Base-by-base conservation (phyloP, 2,888 invertebrate species). In the Heteromurus nitidus region DNA sequence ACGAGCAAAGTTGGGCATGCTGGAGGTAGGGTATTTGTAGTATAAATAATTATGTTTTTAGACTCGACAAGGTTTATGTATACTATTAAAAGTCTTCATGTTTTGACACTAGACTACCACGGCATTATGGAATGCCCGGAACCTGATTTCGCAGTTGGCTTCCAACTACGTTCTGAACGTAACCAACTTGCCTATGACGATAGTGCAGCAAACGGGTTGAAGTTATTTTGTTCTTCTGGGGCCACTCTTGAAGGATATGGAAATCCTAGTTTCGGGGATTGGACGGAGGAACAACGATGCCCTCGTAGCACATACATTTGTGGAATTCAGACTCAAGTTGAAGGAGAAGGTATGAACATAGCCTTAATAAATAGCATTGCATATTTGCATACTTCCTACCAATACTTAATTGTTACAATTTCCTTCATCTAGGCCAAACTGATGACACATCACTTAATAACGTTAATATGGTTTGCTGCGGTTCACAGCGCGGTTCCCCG, bases 261-360 rank as follows among this genome's bases (percentile, higher is more conserved):
- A 13, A 60, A 60, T 26, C 24, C 28, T 1, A 67, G 11, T 22
- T 83, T 42, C 16, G 83, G 83, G 0, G 28, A 28, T n/a, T 83
- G 83, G 83, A 28, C 64, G 2, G 70, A 58, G 13, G 65, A 20
- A 13, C 47, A 50, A 22, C 22, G 28, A 2, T 84, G 84, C 55
- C 64, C 36, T 3, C 18, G 64, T 7, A 50, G 64, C 24, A 50
- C 81, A 22, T 79, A 53, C 11, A 20, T 81, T 62, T 83, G 81
- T 60, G 80, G 73, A 18, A 50, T 84, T 22, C 68, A 74, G 62
- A 84, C 84, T 0, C 84, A 84, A 68, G 62, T 84, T 1, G 58
- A 72, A 24, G 36, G 16, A 2, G 3, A 11, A 11, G 44, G 22
- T 53, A 84, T 5, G 47, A 24, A 55, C 11, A 50, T 60, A 60